Base-by-base conservation (phyloP, 1,140 invertebrate genomes). In the Drosophila parabipectinata region DNA sequence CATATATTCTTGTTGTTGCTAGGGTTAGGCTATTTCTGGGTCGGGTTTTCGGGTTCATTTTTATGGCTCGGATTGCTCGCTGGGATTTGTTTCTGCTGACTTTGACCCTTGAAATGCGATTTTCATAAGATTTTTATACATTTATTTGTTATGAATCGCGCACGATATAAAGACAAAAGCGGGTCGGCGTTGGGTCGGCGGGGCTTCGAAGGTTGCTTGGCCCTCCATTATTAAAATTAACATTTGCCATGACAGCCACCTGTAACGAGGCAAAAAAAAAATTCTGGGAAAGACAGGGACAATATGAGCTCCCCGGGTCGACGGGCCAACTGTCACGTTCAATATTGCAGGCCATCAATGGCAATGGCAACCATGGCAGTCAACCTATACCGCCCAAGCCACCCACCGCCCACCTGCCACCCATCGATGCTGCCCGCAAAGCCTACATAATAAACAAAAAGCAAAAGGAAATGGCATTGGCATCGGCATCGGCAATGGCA, bases 91-190 rank as follows among this genome's bases (percentile, higher is more conserved):
- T 77, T 72, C 63, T 45, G 59, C 63, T 67, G 77, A 73, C 54
- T 73, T 82, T 82, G 83, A 87, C 83, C 82, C 76, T 88, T 87
- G 75, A 79, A 87, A 87, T 88, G 79, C 79, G 83, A 87, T 88
- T 87, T 87, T 76, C 57, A 72, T 83, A 75, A 60, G 83, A 87
- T 87, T 87, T 79, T 68, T 71, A 73, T 82, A 66, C 51, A 75
- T 87, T 78, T 71, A 87, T 81, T 62, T 87, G 78, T 79, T 80
- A 77, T 85, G 79, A 78, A 75, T 83, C 68, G 72, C 44, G 52
- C 51, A 47, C 60, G 63, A 66, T 82, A 55, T 18, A 69, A 44
- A 28, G 37, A n/a, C 12, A 30, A 47, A 28, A 39, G 30, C 10
- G 18, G 48, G 7, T 10, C 10, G 37, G 37, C 39, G 51, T 48